A percentile compares a stretch with the other conserved stretches of the same genome.
Conservation (phyloP, 2,888 invertebrate species). For the Imbricaverruca yamaguchii region DNA sequence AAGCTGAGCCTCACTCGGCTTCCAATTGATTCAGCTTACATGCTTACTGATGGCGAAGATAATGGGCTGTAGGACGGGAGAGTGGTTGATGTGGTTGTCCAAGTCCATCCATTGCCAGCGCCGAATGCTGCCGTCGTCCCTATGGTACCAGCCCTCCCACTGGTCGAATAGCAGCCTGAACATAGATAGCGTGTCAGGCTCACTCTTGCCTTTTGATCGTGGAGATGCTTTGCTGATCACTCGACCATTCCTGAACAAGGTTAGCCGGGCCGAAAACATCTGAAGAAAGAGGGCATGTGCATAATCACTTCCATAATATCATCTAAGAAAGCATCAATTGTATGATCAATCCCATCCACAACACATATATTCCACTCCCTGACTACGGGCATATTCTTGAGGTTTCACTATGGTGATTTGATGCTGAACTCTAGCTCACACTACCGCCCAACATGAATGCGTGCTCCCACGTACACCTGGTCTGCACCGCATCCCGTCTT, state of each 20-base stretch:
- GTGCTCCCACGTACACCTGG: too few species aligned
- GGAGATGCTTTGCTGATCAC: neutral
- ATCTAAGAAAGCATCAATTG: too few species aligned
- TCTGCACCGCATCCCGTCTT: too few species aligned
- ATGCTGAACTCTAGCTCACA: too few species aligned
- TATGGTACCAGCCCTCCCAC: slow-evolving; percentile 5
- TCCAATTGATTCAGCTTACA: neutral
- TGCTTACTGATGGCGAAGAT: neutral
- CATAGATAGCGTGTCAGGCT: neutral
- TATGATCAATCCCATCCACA: too few species aligned
- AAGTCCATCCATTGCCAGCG: neutral
- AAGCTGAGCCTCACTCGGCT: too few species aligned
- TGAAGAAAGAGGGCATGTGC: too few species aligned
- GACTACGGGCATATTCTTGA: too few species aligned
- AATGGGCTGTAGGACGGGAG: neutral
- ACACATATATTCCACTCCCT: too few species aligned
- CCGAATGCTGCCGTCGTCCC: neutral
- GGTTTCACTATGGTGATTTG: too few species aligned
- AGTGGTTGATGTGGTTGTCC: slow-evolving; percentile 7
- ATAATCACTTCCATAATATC: too few species aligned
- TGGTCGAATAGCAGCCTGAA: neutral
- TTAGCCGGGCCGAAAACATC: neutral
- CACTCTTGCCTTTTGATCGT: neutral
- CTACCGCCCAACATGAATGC: too few species aligned
- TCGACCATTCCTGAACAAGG: neutral